Conservation (phyloP, 1,140 invertebrate species). For the Gryllus bimaculatus region DNA sequence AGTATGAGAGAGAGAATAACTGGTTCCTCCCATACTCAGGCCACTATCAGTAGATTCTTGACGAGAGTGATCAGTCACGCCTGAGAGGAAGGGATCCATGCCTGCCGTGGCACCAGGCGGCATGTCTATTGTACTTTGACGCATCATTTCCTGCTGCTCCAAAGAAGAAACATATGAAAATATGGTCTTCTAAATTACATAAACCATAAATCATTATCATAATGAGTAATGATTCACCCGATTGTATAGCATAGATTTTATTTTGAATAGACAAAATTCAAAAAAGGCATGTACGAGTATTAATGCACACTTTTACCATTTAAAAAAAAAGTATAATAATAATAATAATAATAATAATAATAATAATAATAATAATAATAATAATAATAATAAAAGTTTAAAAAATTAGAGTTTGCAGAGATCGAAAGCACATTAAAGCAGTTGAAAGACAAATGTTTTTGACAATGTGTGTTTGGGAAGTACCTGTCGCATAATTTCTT, state of each 20-base stretch:
- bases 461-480: neutral
- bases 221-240: neutral
- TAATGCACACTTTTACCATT: too few relatives aligned
- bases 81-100: slow-evolving; percentile 73
- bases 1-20: slow-evolving; percentile 80
- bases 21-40: slow-evolving; percentile 56
- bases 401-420: too few relatives aligned
- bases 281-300: too few relatives aligned
- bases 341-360: too few relatives aligned
- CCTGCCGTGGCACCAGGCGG: slow-evolving; percentile 27
- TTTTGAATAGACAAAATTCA: neutral
- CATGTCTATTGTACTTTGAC: slow-evolving; percentile 38
- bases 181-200: slow-evolving; percentile 11
- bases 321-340: too few relatives aligned
- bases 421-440: too few relatives aligned
- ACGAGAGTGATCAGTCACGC: slow-evolving; percentile 73
- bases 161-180: slow-evolving; percentile 20
- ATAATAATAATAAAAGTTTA: too few relatives aligned
- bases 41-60: slow-evolving; percentile 91
- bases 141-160: slow-evolving; percentile 57
- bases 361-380: too few relatives aligned
- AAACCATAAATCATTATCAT: neutral
- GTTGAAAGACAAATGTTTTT: too few relatives aligned
- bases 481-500: slow-evolving; percentile 80
- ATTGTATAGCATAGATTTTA: neutral